A percentile compares a stretch with the other conserved stretches of the same genome.
Conservation (phyloP, 2,797 vertebrate genomes). For the Prionace glauca region DNA sequence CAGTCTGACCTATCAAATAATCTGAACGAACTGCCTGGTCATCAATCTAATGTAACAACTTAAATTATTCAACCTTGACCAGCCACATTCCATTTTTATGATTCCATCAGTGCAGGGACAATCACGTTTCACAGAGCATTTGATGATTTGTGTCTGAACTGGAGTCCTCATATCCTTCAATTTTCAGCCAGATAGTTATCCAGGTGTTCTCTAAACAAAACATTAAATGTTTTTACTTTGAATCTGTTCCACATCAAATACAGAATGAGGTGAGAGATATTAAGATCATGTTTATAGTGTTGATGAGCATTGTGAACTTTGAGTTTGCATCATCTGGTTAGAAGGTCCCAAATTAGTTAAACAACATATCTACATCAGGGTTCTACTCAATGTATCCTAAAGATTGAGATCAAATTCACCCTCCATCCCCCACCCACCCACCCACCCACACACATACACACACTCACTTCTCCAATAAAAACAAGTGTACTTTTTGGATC, state of each 20-base stretch:
- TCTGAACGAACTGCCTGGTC: not conserved
- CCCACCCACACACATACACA: no score
- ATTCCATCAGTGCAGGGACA: not conserved
- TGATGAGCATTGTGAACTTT: not conserved
- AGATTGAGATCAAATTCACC: not conserved
- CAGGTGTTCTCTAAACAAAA: not conserved
- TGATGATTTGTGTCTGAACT: not conserved
- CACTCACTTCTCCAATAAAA: not conserved
- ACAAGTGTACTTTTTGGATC: not conserved
- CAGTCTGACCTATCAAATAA: not conserved
- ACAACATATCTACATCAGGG: not conserved
- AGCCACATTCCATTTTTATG: not conserved
- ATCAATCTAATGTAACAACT: not conserved
- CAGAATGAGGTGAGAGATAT: not conserved
- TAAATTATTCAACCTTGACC: conserved; percentile 1
- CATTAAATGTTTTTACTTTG: not conserved
- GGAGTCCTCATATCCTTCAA: not conserved
- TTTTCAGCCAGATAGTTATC: not conserved
- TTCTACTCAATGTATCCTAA: not conserved
- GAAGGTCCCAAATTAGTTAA: not conserved
- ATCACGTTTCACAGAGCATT: not conserved
- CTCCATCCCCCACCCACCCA: not conserved
- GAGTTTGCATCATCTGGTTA: not conserved
- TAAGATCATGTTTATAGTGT: not conserved
- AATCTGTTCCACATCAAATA: not conserved